Base-by-base conservation (phyloP, 2,797 vertebrate genomes). In the Nyctalus aviator region DNA sequence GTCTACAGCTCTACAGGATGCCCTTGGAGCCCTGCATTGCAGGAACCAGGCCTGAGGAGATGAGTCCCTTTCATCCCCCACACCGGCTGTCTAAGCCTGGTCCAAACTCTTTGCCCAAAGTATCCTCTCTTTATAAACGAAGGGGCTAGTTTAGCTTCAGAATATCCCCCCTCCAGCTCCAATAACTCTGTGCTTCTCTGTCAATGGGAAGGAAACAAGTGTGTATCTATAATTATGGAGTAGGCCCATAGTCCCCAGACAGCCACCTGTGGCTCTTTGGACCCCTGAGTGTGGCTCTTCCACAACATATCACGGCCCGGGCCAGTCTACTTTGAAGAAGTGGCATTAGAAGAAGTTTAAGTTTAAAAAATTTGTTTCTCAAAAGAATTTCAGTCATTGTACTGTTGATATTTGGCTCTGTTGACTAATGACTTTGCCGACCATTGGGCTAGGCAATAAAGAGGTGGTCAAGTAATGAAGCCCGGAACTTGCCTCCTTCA, bases 91-190 rank as follows among this genome's bases (percentile, higher is more conserved):
- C 8, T 62, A 57, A 85, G 8, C n/a, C 66, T 46, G 7, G 6
- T 50, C 76, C 35, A 62, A n/a, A 53, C 30, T 21, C 68, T 86
- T 87, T 66, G 35, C n/a, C 75, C 30, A 90, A 76, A 46, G 62
- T 57, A 1, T 75, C 87, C 82, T 18, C 23, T 62, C 66, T 84
- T 41, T 93, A 30, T 68, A 95, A 96, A 83, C n/a, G 48, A 96
- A 93, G 32, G 18, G 1, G 13, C 21, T 87, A 37, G 20, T 64
- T 93, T 87, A 37, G 91, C 41, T 91, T 59, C 44, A 79, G 18
- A 4, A n/a, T 91, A 23, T 76, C 32, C 15, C 64, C n/a, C 15
- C 64, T n/a, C 30, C 18, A 69, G n/a, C 62, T 93, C 27, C 46
- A 37, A 87, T n/a, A 85, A 86, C 35, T 78, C 86, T 69, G 53